phyloP scores from a whole-genome alignment of 2,113 vertebrate genomes.

The Rhynchomys soricoides region DNA sequence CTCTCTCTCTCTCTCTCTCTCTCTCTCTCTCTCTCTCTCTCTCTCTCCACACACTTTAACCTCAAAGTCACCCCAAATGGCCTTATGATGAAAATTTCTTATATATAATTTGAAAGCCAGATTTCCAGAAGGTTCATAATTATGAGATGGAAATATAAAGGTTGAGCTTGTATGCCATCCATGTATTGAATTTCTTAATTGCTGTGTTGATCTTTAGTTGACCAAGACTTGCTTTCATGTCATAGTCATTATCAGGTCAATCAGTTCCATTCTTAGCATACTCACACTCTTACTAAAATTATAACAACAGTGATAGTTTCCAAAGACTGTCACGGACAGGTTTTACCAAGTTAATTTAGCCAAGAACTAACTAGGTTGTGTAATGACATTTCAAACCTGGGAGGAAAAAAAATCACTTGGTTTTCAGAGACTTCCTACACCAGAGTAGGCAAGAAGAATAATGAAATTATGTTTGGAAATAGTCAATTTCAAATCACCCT shows the following conservation, averaged over 20 bases:
- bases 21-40: neutral
- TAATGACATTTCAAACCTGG: neutral
- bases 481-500: neutral
- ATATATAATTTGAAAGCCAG: constrained; percentile 36
- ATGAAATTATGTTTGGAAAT: constrained; percentile 27
- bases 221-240: constrained; percentile 59
- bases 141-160: constrained; percentile 59
- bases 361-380: neutral
- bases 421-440: neutral
- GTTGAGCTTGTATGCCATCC: neutral
- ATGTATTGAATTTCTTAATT: constrained; percentile 55
- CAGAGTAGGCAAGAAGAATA: neutral
- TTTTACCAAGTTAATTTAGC: constrained; percentile 27
- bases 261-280: constrained; percentile 25
- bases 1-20: neutral
- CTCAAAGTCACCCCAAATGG: neutral
- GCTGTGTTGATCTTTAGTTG: constrained; percentile 49
- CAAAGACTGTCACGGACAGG: constrained; percentile 7
- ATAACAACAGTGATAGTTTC: constrained; percentile 13
- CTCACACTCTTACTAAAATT: constrained; percentile 67
- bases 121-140: constrained; percentile 57
- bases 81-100: neutral
- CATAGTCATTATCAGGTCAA: constrained; percentile 59
- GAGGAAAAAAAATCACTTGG: neutral
- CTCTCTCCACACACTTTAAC: neutral